Evolutionary conservation across 2,113 vertebrate genomes (phyloP), one percentile per base, ranked within the genome.

Genomic region (Bambusicola thoracicus): DNA sequence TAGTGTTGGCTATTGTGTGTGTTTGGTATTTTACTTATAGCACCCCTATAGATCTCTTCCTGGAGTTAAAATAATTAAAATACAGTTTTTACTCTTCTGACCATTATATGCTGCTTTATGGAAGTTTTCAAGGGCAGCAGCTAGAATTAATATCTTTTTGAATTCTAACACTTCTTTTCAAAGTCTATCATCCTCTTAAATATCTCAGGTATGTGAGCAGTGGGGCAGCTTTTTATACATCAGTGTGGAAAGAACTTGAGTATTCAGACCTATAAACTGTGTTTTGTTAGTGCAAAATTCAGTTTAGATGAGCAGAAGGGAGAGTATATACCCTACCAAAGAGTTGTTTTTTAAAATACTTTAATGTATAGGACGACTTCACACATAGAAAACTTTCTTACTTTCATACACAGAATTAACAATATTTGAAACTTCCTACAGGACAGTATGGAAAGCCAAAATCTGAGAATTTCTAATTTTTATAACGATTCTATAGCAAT

Each of bases 291-390:
- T 59, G 30, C 34, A 13, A 29, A 48, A 48, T 48, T 48, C 46
- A 19, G 6, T 86, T 84, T 59, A 46, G 81, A 55, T 15, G 13
- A 51, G 8, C 24, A 81, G 36, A 25, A 22, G 8, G 40, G 12
- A 68, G 5, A 36, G 3, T 49, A 3, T 53, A 44, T 44, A 44
- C 43, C 43, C 41, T 3, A 1, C 6, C 2, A 2, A 36, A 20
- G 29, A 79, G 16, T 40, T 70, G 69, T 4, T 8, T 5, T 13
- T 43, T 59, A 20, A 56, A 92, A 85, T 22, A 32, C 7, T 16
- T 48, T 22, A 20, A 46, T 48, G 46, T 48, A 21, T 22, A 21
- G 43, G 43, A 44, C 43, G 22, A 48, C 20, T 48, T 48, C 11
- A 48, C 13, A 43, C 36, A 15, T 73, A 0, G 14, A 65, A 51